phyloP scores from a whole-genome alignment of 2,888 invertebrate species.

The Oscheius sp. region DNA sequence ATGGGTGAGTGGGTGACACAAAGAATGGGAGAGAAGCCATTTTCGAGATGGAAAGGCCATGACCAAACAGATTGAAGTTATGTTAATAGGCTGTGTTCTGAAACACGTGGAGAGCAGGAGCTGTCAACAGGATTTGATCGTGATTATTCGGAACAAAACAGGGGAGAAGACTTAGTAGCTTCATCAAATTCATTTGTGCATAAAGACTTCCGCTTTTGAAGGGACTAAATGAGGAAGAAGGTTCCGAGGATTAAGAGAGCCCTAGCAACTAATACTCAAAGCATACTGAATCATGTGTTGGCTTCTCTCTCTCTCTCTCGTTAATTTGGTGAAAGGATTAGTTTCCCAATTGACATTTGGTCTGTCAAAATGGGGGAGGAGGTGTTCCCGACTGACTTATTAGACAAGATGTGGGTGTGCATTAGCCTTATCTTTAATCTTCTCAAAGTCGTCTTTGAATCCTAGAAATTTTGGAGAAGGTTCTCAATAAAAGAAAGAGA shows the following conservation, averaged over 20 bases:
- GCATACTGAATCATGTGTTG: conserved; percentile 9
- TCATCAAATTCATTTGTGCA: too few species aligned
- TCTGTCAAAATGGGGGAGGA: not conserved
- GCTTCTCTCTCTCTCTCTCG: too few species aligned
- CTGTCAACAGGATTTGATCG: not conserved
- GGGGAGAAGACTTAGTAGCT: too few species aligned
- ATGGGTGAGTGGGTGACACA: too few species aligned
- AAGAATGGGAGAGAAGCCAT: too few species aligned
- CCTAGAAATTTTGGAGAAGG: not conserved
- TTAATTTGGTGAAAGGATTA: conserved; percentile 24
- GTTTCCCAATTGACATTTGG: conserved; percentile 19
- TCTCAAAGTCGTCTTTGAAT: not conserved
- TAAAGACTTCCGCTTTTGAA: not conserved
- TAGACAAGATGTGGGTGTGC: not conserved
- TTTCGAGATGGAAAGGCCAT: too few species aligned
- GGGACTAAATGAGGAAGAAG: not conserved
- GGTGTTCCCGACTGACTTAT: not conserved
- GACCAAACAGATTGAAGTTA: too few species aligned
- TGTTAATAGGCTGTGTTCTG: too few species aligned
- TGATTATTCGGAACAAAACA: too few species aligned
- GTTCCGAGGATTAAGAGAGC: conserved; percentile 3
- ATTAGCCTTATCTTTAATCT: not conserved
- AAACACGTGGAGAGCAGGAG: too few species aligned
- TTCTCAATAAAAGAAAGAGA: not conserved
- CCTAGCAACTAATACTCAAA: not conserved